Base-by-base conservation (phyloP, 2,888 invertebrate species). In the Dimorphilus gyrociliatus region DNA sequence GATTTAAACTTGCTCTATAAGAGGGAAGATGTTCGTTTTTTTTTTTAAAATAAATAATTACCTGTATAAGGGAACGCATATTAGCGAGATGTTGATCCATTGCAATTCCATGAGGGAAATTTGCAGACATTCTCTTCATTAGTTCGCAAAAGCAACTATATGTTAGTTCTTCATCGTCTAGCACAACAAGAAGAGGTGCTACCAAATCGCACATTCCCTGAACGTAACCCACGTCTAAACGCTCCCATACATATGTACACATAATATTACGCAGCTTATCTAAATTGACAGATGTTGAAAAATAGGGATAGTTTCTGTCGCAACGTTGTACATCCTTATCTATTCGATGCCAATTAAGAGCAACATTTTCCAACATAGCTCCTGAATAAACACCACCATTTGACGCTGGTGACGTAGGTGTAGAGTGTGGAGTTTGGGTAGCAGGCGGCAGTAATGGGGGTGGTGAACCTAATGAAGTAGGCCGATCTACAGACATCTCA, bases 211-310 rank as follows among this genome's bases (percentile, higher is more conserved):
- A 90, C 90, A 90, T 92, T 2, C 90, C 90, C 63, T 90, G 90
- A 72, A 90, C 82, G 66, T 92, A 92, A 8, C 90, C 90, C 21
- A 78, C 73, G 28, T 88, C 85, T 43, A 92, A 65, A 57, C 90
- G 81, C 55, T 88, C 81, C 84, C 88, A 90, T 2, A 92, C 88
- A 62, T 85, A 85, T 79, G 85, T 85, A 76, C 86, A 86, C 78
- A 92, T 88, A 32, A 92, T 77, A 64, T 88, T 86, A 33, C 86
- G 69, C 17, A 90, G 66, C 59, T 88, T 88, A 49, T 88, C 85
- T 44, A 90, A 68, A 63, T 90, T 90, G 38, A 78, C 76, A 25
- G 74, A 50, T 0, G 76, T 79, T n/a, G n/a, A n/a, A 61, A 90
- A 92, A 65, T 86, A 92, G 63, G 78, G 78, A 56, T 86, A 84